A percentile compares a stretch with the other conserved stretches of the same genome.
Evolutionary conservation across 2,888 invertebrate species (phyloP).

Genomic region (Drosophila anomelani): DNA sequence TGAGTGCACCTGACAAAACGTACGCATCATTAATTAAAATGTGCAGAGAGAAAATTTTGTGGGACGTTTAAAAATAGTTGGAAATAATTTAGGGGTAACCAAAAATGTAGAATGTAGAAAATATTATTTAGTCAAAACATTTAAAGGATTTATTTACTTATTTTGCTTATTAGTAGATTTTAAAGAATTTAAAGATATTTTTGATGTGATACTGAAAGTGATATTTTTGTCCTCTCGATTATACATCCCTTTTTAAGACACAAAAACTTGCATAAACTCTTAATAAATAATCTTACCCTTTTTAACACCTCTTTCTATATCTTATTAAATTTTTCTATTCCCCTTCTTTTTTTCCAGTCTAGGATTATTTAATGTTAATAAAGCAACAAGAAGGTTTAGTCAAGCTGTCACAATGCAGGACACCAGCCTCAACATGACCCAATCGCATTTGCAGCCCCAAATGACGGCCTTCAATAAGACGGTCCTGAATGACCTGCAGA

Average conservation of each 20-base stretch:
- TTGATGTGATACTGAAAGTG: too few species aligned
- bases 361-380: not conserved
- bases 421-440: conserved; percentile 36
- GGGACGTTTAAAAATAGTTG: not conserved
- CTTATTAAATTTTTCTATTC: not conserved
- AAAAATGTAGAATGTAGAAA: not conserved
- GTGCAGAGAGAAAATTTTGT: not conserved
- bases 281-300: not conserved
- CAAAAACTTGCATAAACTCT: not conserved
- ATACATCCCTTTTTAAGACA: not conserved
- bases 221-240: not conserved
- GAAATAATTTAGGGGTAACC: not conserved
- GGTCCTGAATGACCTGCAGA: conserved; percentile 51
- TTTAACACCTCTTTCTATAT: not conserved
- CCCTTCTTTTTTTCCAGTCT: conserved; percentile 2
- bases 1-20: not conserved
- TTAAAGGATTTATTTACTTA: too few species aligned
- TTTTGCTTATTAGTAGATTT: too few species aligned
- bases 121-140: not conserved
- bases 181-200: not conserved
- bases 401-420: conserved; percentile 54
- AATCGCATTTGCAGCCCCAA: conserved; percentile 21
- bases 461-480: conserved; percentile 47
- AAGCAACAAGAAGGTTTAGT: not conserved
- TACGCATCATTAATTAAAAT: not conserved